These are phyloP conservation scores for Zygothrica quintamaculata DNA, from an alignment of 2,888 invertebrate genomes.

Conservation along the genomic window DNA sequence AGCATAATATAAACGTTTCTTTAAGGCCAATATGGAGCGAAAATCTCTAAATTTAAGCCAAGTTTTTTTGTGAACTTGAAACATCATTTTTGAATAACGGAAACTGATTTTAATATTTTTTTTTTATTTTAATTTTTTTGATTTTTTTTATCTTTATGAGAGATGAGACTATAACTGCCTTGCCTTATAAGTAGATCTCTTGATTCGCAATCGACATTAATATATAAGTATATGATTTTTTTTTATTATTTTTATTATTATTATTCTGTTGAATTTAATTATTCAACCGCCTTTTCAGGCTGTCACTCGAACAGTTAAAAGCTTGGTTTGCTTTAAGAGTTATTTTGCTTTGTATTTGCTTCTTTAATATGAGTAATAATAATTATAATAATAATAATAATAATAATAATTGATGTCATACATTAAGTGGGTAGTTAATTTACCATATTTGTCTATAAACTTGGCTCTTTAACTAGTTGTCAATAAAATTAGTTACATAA, in stretches of 20 bases:
- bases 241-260: slow-evolving; percentile 42
- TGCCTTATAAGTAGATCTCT: slow-evolving; percentile 47
- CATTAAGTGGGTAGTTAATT: slow-evolving; percentile 61
- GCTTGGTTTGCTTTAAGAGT: too few relatives aligned
- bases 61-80: slow-evolving; percentile 35
- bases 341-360: slow-evolving; percentile 48
- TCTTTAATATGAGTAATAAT: slow-evolving; percentile 5
- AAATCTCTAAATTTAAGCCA: slow-evolving; percentile 63
- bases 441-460: slow-evolving; percentile 24
- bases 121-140: slow-evolving; percentile 40
- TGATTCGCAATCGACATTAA: slow-evolving; percentile 49
- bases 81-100: slow-evolving; percentile 38
- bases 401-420: slow-evolving; percentile 28
- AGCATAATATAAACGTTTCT: slow-evolving; percentile 1
- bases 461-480: not conserved
- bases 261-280: slow-evolving; percentile 52
- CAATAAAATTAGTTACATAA: too few relatives aligned
- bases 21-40: slow-evolving; percentile 24
- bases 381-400: not conserved
- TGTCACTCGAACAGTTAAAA: slow-evolving; percentile 24
- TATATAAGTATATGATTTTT: slow-evolving; percentile 47
- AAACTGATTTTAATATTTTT: too few relatives aligned
- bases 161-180: slow-evolving; percentile 41
- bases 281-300: slow-evolving; percentile 51
- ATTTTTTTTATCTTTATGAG: slow-evolving; percentile 27